phyloP scores from a whole-genome alignment of 2,888 invertebrate species.

The Cephonodes hylas region DNA sequence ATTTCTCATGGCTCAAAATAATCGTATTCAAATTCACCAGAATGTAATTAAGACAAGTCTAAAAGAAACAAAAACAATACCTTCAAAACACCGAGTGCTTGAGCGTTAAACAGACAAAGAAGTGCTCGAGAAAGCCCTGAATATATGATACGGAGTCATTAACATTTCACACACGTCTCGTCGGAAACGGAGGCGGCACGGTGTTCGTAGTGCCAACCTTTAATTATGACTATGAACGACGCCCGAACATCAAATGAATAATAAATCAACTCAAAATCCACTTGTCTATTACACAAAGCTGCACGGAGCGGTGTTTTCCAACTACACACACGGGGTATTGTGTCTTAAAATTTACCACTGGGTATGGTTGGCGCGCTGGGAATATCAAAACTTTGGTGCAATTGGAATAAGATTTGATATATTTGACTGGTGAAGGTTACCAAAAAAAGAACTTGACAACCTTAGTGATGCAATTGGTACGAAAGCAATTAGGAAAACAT shows the following conservation, averaged over 20 bases:
- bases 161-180: constrained; percentile 6
- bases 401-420: no score
- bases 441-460: no score
- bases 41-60: no score
- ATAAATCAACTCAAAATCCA: constrained; percentile 14
- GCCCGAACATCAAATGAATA: constrained; percentile 13
- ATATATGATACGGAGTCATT: background rate
- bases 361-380: background rate
- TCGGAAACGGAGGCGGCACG: background rate
- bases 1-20: no score
- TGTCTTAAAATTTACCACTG: background rate
- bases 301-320: constrained; percentile 11
- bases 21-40: no score
- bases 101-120: background rate
- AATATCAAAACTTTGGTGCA: background rate
- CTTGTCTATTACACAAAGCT: constrained; percentile 12
- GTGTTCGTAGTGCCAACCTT: background rate
- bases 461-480: no score
- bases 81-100: no score
- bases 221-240: constrained; percentile 7
- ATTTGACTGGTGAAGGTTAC: no score
- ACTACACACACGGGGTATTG: background rate
- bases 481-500: no score
- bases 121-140: background rate
- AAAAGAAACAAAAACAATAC: background rate